phyloP scores from a whole-genome alignment of 2,797 vertebrate species.

The Emydoidea blandingii region DNA sequence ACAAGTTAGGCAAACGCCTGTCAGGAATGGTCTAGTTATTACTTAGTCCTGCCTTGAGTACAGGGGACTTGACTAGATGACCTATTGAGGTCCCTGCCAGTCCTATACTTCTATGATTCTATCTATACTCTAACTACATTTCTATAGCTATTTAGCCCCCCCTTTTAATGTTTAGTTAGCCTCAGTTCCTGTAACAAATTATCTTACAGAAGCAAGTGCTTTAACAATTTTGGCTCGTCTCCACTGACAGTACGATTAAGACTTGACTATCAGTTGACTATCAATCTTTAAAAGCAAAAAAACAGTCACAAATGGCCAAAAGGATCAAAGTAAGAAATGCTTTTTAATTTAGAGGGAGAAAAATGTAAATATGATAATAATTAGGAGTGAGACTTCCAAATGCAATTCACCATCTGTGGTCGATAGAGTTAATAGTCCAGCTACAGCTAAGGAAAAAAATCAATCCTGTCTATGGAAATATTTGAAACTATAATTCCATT shows the following conservation, averaged over 20 bases:
- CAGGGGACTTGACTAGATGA: background rate
- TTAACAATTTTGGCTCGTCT: fast-evolving
- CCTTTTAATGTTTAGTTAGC: background rate
- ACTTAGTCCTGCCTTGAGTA: background rate
- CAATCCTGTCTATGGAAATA: fast-evolving
- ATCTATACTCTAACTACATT: background rate
- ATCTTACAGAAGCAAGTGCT: background rate
- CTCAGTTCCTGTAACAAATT: background rate
- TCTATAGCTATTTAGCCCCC: background rate
- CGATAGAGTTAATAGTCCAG: background rate
- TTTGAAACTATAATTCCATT: background rate
- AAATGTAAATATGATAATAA: background rate
- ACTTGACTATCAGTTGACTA: background rate
- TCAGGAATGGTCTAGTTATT: background rate
- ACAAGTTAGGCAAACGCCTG: background rate
- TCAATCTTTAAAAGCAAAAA: background rate
- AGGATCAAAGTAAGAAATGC: background rate
- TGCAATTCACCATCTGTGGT: background rate
- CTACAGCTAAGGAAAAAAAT: fast-evolving
- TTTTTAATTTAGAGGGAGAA: background rate
- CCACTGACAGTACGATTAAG: background rate
- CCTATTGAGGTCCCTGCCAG: background rate
- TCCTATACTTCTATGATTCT: background rate
- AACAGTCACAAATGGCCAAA: fast-evolving
- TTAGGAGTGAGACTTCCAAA: background rate